These are phyloP conservation scores for Graptemys geographica DNA, from an alignment of 2,797 vertebrate species.

Conservation along the genomic window DNA sequence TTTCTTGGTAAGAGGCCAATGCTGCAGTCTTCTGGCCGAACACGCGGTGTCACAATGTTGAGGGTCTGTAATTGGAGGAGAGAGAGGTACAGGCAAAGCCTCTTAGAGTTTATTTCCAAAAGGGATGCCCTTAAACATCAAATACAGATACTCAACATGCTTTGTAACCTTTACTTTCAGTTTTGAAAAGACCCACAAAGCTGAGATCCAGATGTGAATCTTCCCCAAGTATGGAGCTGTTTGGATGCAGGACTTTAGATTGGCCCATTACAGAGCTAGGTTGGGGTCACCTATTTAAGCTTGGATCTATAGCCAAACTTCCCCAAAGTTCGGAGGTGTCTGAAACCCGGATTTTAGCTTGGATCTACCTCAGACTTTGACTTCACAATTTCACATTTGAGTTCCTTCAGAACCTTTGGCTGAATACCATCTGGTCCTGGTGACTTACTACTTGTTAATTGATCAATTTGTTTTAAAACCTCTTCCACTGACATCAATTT, in stretches of 20 bases:
- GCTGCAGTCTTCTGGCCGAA: conserved; percentile 96
- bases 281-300: not conserved
- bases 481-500: not conserved
- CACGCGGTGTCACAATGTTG: conserved; percentile 96
- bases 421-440: not conserved
- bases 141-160: rapidly evolving
- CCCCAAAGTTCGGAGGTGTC: not conserved
- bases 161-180: not conserved
- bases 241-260: not conserved
- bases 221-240: not conserved
- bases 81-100: not conserved
- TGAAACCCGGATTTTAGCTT: not conserved
- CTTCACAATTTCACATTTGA: not conserved
- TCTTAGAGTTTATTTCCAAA: not conserved
- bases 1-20: conserved; percentile 95
- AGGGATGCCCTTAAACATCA: not conserved
- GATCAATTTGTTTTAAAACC: not conserved
- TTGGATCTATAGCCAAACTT: not conserved
- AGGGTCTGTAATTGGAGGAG: conserved; percentile 84
- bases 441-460: not conserved
- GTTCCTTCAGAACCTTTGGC: not conserved
- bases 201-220: not conserved
- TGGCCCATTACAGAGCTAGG: not conserved
- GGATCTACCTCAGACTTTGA: not conserved
- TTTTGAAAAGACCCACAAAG: not conserved